Evolutionary conservation across 2,888 invertebrate species (phyloP).

Genomic region (Palloptera scutellata): DNA sequence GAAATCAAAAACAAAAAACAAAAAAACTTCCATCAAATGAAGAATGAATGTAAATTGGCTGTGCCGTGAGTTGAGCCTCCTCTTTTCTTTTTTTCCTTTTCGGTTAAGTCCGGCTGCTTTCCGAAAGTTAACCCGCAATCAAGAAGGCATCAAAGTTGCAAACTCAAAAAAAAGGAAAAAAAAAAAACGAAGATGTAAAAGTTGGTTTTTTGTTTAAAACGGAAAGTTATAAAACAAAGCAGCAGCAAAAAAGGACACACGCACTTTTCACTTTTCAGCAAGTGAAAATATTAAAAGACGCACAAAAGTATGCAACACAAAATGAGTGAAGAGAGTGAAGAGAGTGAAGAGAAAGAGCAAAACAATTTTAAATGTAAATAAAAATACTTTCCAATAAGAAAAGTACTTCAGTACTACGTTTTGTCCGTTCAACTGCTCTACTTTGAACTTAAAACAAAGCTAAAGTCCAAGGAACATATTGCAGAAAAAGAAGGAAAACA

Average conservation of each 20-base stretch:
- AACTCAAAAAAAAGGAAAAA: conserved; percentile 8
- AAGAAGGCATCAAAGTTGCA: conserved; percentile 32
- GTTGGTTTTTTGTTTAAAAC: conserved; percentile 25
- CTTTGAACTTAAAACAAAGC: conserved; percentile 31
- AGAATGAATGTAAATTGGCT: too few species aligned
- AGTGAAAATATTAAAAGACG: conserved; percentile 6
- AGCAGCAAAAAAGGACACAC: neutral
- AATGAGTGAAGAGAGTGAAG: conserved; percentile 9
- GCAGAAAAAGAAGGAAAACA: neutral
- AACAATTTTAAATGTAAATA: conserved; percentile 31
- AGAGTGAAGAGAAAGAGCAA: conserved; percentile 24
- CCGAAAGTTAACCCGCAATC: conserved; percentile 32
- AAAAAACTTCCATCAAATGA: too few species aligned
- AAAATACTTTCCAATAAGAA: conserved; percentile 32
- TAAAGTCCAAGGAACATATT: conserved; percentile 10
- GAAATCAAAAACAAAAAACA: too few species aligned
- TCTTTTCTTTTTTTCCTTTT: too few species aligned
- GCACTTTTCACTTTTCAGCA: conserved; percentile 15
- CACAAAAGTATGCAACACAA: conserved; percentile 23
- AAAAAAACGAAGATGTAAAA: too few species aligned
- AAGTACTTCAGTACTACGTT: conserved; percentile 19
- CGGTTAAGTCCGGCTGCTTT: too few species aligned
- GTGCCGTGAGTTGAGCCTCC: too few species aligned
- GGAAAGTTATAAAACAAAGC: conserved; percentile 9
- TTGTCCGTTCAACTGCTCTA: conserved; percentile 16